phyloP scores from a whole-genome alignment of 92 coral and sea anemone species.

The Epizoanthus rinbou region DNA sequence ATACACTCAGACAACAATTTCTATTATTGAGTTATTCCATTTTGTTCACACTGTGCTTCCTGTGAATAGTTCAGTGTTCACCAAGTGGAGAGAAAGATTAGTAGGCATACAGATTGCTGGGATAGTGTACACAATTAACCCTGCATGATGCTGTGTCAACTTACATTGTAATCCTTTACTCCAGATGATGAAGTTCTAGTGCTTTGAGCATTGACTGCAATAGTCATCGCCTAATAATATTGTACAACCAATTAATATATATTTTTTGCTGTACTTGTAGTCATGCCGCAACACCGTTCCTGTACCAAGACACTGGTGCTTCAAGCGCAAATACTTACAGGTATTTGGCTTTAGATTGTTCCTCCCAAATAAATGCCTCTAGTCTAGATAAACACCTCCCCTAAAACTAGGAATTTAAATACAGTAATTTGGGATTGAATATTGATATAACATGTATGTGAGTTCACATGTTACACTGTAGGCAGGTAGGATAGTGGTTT shows the following conservation, averaged over 20 bases:
- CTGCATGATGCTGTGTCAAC: constrained; percentile 69
- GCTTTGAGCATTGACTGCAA: background rate
- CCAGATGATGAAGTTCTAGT: background rate
- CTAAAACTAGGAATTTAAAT: too few relatives aligned
- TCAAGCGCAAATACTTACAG: constrained; percentile 97
- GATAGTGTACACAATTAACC: constrained; percentile 43
- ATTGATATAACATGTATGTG: too few relatives aligned
- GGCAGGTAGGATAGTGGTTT: too few relatives aligned
- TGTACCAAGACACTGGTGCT: constrained; percentile 99
- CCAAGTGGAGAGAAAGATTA: constrained; percentile 1
- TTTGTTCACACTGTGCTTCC: constrained; percentile 22
- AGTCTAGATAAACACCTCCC: too few relatives aligned
- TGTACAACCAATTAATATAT: too few relatives aligned
- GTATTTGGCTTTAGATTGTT: constrained; percentile 28
- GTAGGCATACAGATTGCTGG: background rate
- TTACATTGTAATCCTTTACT: constrained; percentile 21
- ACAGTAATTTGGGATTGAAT: too few relatives aligned
- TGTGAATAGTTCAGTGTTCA: constrained; percentile 21
- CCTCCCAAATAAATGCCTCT: too few relatives aligned
- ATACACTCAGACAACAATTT: too few relatives aligned
- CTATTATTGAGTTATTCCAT: background rate
- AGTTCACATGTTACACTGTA: too few relatives aligned
- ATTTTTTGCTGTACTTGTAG: constrained; percentile 46
- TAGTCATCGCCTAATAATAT: background rate
- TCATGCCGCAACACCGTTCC: constrained; percentile 98